phyloP scores from a whole-genome alignment of 2,113 vertebrate genomes.

The Coracopsis vasa region DNA sequence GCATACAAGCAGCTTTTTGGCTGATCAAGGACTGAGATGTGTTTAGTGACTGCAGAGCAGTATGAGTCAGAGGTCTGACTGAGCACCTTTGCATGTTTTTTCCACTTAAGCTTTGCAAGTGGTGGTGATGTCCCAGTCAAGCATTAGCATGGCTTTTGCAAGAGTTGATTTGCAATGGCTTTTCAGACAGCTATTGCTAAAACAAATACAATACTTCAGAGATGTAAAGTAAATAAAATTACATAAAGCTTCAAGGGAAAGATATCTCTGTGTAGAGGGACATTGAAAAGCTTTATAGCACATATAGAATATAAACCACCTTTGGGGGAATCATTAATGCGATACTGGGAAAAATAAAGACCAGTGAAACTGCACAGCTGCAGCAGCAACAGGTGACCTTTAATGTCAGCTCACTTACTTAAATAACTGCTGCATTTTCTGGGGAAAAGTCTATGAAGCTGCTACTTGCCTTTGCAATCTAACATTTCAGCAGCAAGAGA shows the following conservation, averaged over 20 bases:
- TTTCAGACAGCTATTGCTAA: neutral
- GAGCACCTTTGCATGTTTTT: neutral
- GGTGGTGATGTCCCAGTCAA: neutral
- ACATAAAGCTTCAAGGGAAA: neutral
- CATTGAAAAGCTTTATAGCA: neutral
- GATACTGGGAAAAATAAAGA: neutral
- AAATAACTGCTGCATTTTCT: neutral
- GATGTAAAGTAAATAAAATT: neutral
- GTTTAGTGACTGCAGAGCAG: neutral
- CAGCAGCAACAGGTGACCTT: neutral
- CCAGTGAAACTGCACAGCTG: neutral
- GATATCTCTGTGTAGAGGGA: neutral
- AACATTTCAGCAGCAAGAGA: neutral
- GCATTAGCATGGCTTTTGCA: neutral
- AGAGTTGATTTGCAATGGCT: neutral
- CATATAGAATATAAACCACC: fast-evolving
- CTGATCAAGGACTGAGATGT: neutral
- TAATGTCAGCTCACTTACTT: neutral
- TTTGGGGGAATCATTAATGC: neutral
- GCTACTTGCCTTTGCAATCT: neutral
- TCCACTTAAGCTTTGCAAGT: neutral
- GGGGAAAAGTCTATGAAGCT: no score
- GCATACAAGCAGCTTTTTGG: neutral
- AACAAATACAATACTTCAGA: neutral
- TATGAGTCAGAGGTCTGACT: neutral